Percentiles rank a stretch among this genome's conserved stretches.
Conservation (phyloP, 2,797 vertebrate genomes). For the Pteropus rufus region DNA sequence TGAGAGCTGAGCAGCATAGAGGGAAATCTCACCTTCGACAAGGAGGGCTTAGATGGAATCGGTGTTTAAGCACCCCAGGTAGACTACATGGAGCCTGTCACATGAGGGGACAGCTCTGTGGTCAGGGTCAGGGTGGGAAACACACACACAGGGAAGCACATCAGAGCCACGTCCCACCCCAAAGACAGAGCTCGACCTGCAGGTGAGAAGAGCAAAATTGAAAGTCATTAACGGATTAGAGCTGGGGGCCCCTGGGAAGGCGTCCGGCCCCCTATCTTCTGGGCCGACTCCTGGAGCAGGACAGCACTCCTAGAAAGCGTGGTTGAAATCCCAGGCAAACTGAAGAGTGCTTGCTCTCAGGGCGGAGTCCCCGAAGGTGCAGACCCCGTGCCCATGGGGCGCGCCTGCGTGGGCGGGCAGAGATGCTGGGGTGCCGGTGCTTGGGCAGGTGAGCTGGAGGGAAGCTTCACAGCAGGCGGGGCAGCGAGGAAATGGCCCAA, state of each 20-base stretch:
- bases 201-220: too few relatives aligned
- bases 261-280: neutral
- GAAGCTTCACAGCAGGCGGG: accelerated
- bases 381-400: neutral
- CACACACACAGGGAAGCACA: accelerated
- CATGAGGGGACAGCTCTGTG: neutral
- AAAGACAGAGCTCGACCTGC: neutral
- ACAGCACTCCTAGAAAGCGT: too few relatives aligned
- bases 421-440: neutral
- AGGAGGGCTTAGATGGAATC: neutral
- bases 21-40: neutral
- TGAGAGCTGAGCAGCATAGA: accelerated
- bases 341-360: neutral
- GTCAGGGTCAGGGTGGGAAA: neutral
- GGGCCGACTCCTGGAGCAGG: neutral
- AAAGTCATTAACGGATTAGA: too few relatives aligned
- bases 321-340: neutral
- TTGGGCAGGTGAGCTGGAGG: neutral
- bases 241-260: neutral
- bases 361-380: too few relatives aligned
- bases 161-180: neutral
- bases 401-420: neutral
- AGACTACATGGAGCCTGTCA: accelerated
- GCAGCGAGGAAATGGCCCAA: neutral
- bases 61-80: neutral